Evolutionary conservation across 2,797 vertebrate genomes (phyloP), one percentile per base, ranked within the genome.

Genomic region (Bovichtus diacanthus): DNA sequence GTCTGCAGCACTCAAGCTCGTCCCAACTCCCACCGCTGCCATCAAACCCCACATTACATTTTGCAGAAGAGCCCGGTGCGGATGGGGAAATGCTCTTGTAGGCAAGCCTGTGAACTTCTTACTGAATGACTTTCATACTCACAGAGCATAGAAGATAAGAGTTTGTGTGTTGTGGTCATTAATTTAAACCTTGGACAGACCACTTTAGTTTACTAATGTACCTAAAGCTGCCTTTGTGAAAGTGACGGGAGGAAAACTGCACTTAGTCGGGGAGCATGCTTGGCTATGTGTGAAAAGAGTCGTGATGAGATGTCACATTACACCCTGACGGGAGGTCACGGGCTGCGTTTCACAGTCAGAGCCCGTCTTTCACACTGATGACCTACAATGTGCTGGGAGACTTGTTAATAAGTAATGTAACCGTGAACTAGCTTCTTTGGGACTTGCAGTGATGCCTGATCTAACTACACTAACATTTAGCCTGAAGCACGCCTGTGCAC

Each of bases 361-460:
- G 36, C 19, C 46, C 39, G 44, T 55, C 47, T 69, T 63, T 74
- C 49, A 76, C 78, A 44, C 55, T 54, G 56, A 51, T 88, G 82
- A 84, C 72, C 53, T 41, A 54, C 73, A 64, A 0, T 31, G 16
- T 62, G 56, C 15, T 7, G 0, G 3, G 39, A 70, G 38, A 49
- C 71, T 23, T 46, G 39, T 81, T 23, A 87, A 90, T 85, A 85
- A 85, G 59, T 89, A 65, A 89, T 86, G 77, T 66, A 61, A 83
- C 82, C 72, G 71, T 88, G 78, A 86, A 73, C 81, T 74, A 64
- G 47, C 29, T 61, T 39, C 34, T 43, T n/a, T 47, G 41, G 21
- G 46, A n/a, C n/a, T n/a, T n/a, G n/a, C n/a, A n/a, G n/a, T n/a
- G n/a, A n/a, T n/a, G n/a, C n/a, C n/a, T n/a, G n/a, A 3, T 67